Evolutionary conservation across 1,140 invertebrate species (phyloP).

Genomic region (Trichonephila inaurata): DNA sequence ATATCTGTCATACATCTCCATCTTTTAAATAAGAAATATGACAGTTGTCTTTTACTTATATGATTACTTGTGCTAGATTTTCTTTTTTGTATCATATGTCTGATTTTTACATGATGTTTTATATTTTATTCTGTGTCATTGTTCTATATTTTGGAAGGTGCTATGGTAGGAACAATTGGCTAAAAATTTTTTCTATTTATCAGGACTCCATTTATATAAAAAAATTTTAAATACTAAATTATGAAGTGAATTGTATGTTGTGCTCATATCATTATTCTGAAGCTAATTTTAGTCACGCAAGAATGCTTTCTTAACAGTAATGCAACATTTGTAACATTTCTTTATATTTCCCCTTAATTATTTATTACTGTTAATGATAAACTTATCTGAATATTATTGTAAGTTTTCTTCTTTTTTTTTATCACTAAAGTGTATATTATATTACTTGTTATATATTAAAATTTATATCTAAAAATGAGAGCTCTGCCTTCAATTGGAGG

Average conservation of each 20-base stretch:
- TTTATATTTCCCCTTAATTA: not conserved
- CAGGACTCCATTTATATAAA: not conserved
- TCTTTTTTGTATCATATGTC: constrained; percentile 22
- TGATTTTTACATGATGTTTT: constrained; percentile 42
- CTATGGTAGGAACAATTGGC: constrained; percentile 7
- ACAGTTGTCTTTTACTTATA: not conserved
- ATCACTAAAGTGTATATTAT: not conserved
- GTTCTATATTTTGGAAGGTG: constrained; percentile 5
- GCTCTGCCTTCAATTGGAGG: constrained; percentile 8
- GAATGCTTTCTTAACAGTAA: not conserved
- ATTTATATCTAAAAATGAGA: constrained; percentile 20
- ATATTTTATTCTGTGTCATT: constrained; percentile 40
- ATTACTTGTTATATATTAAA: not conserved
- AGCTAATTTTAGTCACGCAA: not conserved
- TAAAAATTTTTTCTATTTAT: constrained; percentile 26
- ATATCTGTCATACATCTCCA: constrained; percentile 39
- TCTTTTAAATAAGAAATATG: constrained; percentile 56
- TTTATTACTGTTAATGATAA: not conserved
- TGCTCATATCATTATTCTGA: not conserved
- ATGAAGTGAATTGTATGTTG: too few species aligned
- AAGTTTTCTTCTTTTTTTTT: not conserved
- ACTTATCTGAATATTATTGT: not conserved
- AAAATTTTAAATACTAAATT: not conserved
- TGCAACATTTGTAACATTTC: not conserved
- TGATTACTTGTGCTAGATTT: constrained; percentile 52